Evolutionary conservation across 2,888 invertebrate genomes (phyloP), one percentile per base, ranked within the genome.

Genomic region (Peribatodes rhomboidaria): DNA sequence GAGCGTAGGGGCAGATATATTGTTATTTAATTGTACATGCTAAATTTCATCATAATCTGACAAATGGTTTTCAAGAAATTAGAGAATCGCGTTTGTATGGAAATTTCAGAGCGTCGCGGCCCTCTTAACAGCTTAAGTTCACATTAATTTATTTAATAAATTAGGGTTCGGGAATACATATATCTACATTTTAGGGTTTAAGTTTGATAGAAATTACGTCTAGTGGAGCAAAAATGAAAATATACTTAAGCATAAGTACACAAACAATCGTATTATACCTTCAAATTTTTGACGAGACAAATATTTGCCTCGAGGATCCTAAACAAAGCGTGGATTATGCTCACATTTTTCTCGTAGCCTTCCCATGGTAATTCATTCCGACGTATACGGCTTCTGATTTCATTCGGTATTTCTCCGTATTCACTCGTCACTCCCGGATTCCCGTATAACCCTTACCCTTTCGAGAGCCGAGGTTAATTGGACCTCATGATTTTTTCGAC

Each of bases 391-490:
- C 54, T 54, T 58, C 53, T 56, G 56, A 63, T 53, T 58, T 53
- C 53, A 31, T 57, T 44, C 39, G 27, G 53, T 53, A 63, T 58
- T 63, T 63, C 20, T 33, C 47, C 47, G 47, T 35, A 63, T 54
- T 58, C 62, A 52, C 52, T 56, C 57, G 31, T 52, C 62, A 56
- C 13, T 57, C 44, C 11, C 47, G 37, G 41, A 54, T 47, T 52
- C 20, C 46, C 11, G 41, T 44, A 49, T 41, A 63, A 9, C 63
- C 63, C 58, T 37, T 20, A 63, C 58, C 59, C 35, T 62, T 65
- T 58, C 55, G 37, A 61, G 49, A 46, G 60, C 44, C 18, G 44
- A n/a, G 65, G 62, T 62, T 68, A 68, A 68, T 68, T 62, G 62
- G 60, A 56, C 46, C 56, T 61, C 58, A 52, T 61, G 61, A 68